Base-by-base conservation (phyloP, 2,797 vertebrate species). In the Cirrhinus mrigala region DNA sequence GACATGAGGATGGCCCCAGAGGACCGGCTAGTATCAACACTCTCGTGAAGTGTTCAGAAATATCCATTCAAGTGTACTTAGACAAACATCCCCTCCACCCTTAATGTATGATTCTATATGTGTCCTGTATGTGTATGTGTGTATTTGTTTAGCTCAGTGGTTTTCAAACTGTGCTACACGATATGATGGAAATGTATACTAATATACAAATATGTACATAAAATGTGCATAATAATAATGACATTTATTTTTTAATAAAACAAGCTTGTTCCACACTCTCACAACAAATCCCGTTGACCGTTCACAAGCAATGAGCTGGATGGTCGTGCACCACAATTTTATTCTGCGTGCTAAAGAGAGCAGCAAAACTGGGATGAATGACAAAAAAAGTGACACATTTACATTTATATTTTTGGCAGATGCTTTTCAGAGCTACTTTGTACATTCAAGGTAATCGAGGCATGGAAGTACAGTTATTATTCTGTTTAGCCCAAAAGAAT, bases 21-120 rank as follows among this genome's bases (percentile, higher is more conserved):
- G 27, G 50, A 70, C 62, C 27, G 74, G 46, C 37, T 78, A 56
- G 64, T 66, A 44, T 77, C 48, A 77, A 69, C 73, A 76, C 60
- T 83, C 27, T 24, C 6, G 3, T 40, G 16, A 50, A 52, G 73
- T 15, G 29, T 15, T 66, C 62, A 68, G 70, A 50, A 56, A 77
- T 12, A 68, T 66, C 14, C 20, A 10, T 27, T 44, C 8, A 69
- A 40, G 33, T 69, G 33, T 9, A 69, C 33, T 12, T 29, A 29
- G 27, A 8, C 15, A 66, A 66, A 54, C 20, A 54, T 52, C 46
- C 29, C 9, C 27, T 37, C 52, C 22, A 48, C 5, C 6, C 46
- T 74, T 56, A 50, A 83, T 24, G 22, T 50, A 22, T 60, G 54
- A 77, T 58, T 77, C 54, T 37, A 22, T n/a, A 44, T 44, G 16